Evolutionary conservation across 2,888 invertebrate species (phyloP).

Genomic region (Embidobia sp.): DNA sequence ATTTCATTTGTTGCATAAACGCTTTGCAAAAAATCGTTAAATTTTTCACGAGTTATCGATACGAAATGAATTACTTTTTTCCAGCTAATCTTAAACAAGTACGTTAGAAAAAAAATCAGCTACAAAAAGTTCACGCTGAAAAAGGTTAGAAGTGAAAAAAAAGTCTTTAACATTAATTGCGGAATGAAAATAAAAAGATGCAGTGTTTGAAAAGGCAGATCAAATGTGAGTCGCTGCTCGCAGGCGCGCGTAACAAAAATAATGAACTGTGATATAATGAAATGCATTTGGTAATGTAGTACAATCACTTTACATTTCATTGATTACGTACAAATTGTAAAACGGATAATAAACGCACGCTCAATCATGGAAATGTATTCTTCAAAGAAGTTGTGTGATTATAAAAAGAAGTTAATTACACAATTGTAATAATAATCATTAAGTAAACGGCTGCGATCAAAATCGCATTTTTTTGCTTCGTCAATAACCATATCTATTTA

Average conservation of each 20-base stretch:
- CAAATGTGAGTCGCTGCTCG: neutral
- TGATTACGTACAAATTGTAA: conserved; percentile 24
- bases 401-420: conserved; percentile 39
- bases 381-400: conserved; percentile 30
- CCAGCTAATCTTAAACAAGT: too few species aligned
- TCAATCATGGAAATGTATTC: conserved; percentile 30
- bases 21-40: too few species aligned
- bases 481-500: too few species aligned
- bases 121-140: too few species aligned
- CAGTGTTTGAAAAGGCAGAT: conserved; percentile 2
- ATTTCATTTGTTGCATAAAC: too few species aligned
- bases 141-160: conserved; percentile 4
- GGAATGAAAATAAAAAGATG: conserved; percentile 3
- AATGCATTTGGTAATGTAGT: conserved; percentile 35
- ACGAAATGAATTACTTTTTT: too few species aligned
- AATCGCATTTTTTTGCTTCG: too few species aligned
- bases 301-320: conserved; percentile 20
- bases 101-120: too few species aligned
- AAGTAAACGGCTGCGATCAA: too few species aligned
- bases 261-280: conserved; percentile 27
- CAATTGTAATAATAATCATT: conserved; percentile 23
- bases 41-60: too few species aligned
- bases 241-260: neutral
- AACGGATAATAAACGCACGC: conserved; percentile 19
- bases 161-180: neutral